Evolutionary conservation across 2,113 vertebrate species (phyloP).

Genomic region (Barnardius zonarius): DNA sequence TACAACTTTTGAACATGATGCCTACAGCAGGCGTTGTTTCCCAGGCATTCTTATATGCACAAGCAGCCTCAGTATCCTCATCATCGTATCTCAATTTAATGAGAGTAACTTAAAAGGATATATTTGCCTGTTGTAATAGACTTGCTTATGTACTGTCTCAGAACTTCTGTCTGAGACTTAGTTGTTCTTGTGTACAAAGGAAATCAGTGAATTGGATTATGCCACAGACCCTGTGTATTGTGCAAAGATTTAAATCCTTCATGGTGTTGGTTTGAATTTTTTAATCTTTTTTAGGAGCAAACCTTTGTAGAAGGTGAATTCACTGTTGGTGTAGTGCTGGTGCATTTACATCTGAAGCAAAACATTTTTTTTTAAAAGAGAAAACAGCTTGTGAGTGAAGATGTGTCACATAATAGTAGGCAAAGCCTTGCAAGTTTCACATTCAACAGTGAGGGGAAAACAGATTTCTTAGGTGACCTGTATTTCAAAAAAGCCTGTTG

Average conservation of each 20-base stretch:
- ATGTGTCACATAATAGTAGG: not conserved
- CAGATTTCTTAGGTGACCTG: not conserved
- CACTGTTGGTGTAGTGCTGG: not conserved
- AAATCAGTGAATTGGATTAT: not conserved
- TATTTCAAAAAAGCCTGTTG: not conserved
- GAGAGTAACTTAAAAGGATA: slow-evolving; percentile 14
- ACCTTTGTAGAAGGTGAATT: not conserved
- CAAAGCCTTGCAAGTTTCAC: not conserved
- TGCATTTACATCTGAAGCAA: not conserved
- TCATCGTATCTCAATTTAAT: not conserved
- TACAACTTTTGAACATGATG: slow-evolving; percentile 38
- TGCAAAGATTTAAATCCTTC: not conserved
- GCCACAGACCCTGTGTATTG: not conserved
- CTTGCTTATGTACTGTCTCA: not conserved
- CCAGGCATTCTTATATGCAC: not conserved
- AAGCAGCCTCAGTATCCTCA: not conserved
- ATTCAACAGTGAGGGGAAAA: not conserved
- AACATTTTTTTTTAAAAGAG: not conserved
- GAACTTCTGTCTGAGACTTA: not conserved
- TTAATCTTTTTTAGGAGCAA: not conserved
- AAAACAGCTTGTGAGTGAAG: not conserved
- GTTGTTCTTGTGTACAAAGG: slow-evolving; percentile 1
- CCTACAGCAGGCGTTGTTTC: slow-evolving; percentile 18
- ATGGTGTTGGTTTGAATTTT: not conserved
- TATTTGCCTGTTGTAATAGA: not conserved